Percentiles rank a stretch among this genome's conserved stretches.
Conservation (phyloP, 2,888 invertebrate genomes). For the Abrostola triplasia region DNA sequence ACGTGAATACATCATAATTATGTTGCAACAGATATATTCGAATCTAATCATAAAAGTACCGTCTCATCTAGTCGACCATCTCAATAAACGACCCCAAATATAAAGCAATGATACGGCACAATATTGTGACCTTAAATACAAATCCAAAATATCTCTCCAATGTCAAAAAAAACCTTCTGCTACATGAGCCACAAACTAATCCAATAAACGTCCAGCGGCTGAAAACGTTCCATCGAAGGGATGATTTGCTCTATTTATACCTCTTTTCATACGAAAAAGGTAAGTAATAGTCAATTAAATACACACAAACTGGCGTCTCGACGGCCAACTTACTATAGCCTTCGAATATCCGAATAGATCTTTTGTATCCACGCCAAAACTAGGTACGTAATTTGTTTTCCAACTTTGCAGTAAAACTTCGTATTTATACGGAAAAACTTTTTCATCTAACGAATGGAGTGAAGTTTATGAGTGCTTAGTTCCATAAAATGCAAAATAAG, state of each 20-base stretch:
- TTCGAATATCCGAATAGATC: constrained; percentile 8
- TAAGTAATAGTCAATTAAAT: constrained; percentile 37
- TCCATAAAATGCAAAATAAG: constrained; percentile 28
- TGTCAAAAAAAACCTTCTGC: constrained; percentile 18
- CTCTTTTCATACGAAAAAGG: constrained; percentile 25
- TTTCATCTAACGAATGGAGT: constrained; percentile 33
- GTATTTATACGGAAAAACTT: constrained; percentile 29
- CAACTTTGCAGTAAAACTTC: constrained; percentile 34
- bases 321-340: constrained; percentile 14
- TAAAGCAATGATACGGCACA: constrained; percentile 10
- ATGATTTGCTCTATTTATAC: constrained; percentile 19
- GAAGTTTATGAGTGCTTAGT: constrained; percentile 34
- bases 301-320: constrained; percentile 17
- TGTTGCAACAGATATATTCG: background rate
- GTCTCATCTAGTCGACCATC: background rate
- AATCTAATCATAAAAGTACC: constrained; percentile 2
- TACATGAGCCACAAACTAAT: constrained; percentile 17
- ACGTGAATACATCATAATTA: background rate
- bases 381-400: constrained; percentile 35
- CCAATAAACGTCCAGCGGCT: constrained; percentile 25
- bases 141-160: constrained; percentile 16
- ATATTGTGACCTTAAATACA: constrained; percentile 13
- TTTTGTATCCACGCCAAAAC: constrained; percentile 17
- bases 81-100: constrained; percentile 4
- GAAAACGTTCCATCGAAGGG: constrained; percentile 12